Conservation (phyloP, 2,888 invertebrate species). For the Drosophila affinis region DNA sequence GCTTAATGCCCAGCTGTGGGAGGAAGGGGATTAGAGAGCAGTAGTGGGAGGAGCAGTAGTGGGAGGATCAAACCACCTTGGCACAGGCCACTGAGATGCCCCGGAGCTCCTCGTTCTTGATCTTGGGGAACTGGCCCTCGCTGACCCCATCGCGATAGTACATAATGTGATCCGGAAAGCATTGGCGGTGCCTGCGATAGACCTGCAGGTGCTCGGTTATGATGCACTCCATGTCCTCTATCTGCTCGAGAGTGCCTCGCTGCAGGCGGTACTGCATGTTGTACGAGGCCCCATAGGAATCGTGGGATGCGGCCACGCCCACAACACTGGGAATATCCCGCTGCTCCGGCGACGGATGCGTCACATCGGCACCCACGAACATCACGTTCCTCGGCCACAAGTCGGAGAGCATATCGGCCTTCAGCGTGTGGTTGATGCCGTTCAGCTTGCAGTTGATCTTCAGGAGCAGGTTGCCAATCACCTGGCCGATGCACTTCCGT, state of each 20-base stretch:
- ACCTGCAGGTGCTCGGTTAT: slow-evolving; percentile 87
- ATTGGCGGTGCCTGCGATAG: slow-evolving; percentile 85
- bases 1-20: slow-evolving; percentile 83
- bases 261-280: slow-evolving; percentile 91
- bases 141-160: slow-evolving; percentile 94
- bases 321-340: slow-evolving; percentile 86
- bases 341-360: slow-evolving; percentile 93
- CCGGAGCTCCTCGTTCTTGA: slow-evolving; percentile 85
- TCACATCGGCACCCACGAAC: slow-evolving; percentile 95
- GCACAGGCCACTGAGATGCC: slow-evolving; percentile 90
- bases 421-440: slow-evolving; percentile 89
- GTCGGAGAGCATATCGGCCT: slow-evolving; percentile 22
- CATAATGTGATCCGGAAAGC: slow-evolving; percentile 85
- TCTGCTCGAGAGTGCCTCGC: slow-evolving; percentile 89
- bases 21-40: not conserved
- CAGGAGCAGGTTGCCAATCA: slow-evolving; percentile 88
- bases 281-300: slow-evolving; percentile 87
- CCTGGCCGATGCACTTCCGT: slow-evolving; percentile 85
- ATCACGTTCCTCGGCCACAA: slow-evolving; percentile 80
- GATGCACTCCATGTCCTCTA: slow-evolving; percentile 89
- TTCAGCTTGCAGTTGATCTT: slow-evolving; percentile 93
- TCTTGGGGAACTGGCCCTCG: slow-evolving; percentile 91
- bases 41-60: too few species aligned
- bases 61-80: slow-evolving; percentile 50
- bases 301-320: slow-evolving; percentile 90